Base-by-base conservation (phyloP, 2,888 invertebrate genomes). In the Anthophora plumipes region DNA sequence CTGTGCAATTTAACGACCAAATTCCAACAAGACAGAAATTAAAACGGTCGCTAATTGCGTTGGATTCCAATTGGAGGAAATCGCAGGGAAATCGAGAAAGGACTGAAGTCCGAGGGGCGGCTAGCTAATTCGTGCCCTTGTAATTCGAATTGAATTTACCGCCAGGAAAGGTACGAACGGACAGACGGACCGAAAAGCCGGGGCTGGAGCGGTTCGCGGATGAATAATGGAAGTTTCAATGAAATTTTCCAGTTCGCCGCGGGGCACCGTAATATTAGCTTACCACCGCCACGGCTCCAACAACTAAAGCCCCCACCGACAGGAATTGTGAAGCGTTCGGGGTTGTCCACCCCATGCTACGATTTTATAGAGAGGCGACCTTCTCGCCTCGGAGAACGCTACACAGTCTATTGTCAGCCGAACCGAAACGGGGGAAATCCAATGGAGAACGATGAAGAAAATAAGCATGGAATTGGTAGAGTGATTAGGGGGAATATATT, bases 171-270 rank as follows among this genome's bases (percentile, higher is more conserved):
- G 78, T 78, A 69, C 64, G 64, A 67, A 68, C 64, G 76, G 76
- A 82, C 80, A 63, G 74, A 80, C 80, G 74, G 70, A 75, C 52
- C 41, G 17, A 37, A 25, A 55, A 67, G 63, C 52, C 55, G 54
- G 80, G 82, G 50, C 39, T 57, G 84, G 70, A 80, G 37, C 80
- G 80, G 81, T 79, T 74, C 85, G 84, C 85, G 85, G 87, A 92
- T 92, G 92, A 93, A 93, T 93, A 93, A 93, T 93, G 92, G 91
- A 93, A 92, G 90, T 90, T 91, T 88, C 91, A 93, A 93, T 93
- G 93, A 93, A 92, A 93, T 93, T 93, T 93, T 92, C 92, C 91
- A 92, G 90, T 87, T 91, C 93, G 91, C 93, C 90, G 91, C 92
- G 92, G 93, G 93, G 90, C 88, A 91, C 89, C 92, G 91, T 90